These are phyloP conservation scores for Spea hammondii DNA, from an alignment of 2,797 vertebrate species.

Conservation along the genomic window DNA sequence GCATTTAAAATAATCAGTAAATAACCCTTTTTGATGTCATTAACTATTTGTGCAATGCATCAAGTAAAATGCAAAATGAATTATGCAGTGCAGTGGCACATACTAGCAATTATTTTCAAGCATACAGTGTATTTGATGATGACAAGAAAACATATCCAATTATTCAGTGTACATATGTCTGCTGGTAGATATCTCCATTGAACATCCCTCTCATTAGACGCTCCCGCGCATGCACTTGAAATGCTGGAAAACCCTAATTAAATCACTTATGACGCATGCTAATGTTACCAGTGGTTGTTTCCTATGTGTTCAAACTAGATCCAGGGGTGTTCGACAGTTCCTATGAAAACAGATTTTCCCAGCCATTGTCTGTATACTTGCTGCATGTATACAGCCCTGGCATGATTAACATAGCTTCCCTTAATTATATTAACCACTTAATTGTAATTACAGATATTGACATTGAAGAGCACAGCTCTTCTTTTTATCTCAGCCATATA, in stretches of 20 bases:
- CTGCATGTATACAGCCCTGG: conserved; percentile 13
- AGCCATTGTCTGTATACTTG: conserved; percentile 33
- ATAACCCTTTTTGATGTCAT: not conserved
- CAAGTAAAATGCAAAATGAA: not conserved
- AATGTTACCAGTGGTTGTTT: conserved; percentile 12
- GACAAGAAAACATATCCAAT: not conserved
- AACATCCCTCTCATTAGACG: not conserved
- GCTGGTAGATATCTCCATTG: not conserved
- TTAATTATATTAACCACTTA: conserved; percentile 24
- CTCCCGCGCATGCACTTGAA: not conserved
- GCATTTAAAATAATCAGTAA: not conserved
- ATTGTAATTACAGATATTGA: conserved; percentile 8
- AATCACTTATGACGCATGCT: conserved; percentile 6
- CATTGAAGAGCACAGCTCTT: not conserved
- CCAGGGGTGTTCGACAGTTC: conserved; percentile 6
- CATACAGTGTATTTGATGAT: not conserved
- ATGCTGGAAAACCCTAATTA: conserved; percentile 31
- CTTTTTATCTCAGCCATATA: conserved; percentile 11
- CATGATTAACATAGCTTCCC: conserved; percentile 17
- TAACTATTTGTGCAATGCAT: not conserved
- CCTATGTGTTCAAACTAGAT: conserved; percentile 9
- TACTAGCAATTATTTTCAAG: not conserved
- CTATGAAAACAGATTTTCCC: conserved; percentile 15
- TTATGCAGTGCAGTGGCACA: not conserved
- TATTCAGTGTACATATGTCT: not conserved